Evolutionary conservation across 2,797 vertebrate species (phyloP), one percentile per base, ranked within the genome.

Genomic region (Buphagus erythrorhynchus): DNA sequence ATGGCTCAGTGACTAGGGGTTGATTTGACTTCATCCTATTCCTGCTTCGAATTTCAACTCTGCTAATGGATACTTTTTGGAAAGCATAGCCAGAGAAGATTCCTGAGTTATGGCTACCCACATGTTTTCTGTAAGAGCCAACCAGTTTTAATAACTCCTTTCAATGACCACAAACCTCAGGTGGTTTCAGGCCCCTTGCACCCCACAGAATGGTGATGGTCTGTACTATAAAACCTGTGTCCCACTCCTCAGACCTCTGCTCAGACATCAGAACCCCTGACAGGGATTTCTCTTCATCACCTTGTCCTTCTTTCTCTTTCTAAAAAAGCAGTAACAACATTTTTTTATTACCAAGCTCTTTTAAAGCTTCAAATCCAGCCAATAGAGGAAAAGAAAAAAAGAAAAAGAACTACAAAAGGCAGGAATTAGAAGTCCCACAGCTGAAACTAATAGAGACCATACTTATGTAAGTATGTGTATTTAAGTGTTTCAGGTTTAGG

Each of bases 381-480:
- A 90, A 66, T 0, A 59, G 45, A 49, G 58, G 16, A 67, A 76
- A 69, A 88, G 8, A 69, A 79, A 36, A 48, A 49, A 28, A 49
- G 10, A 29, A 46, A 42, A 54, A 69, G 26, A 36, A 20, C 83
- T 67, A 73, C 54, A 66, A 88, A 78, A 94, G 71, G 72, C 61
- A 54, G 35, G 43, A 55, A 33, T 78, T 35, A 20, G 29, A 85
- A 87, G 38, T 68, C 68, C 49, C 45, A 78, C 0, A 29, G 55
- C 81, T 96, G 86, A 80, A 95, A 91, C 35, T 88, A 95, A 92
- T 84, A 65, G 46, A 89, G 63, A 66, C 69, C 72, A 63, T 17
- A 66, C 89, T 92, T 71, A 75, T 13, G 6, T n/a, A 66, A 94
- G 90, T 43, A 66, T 71, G 72, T 46, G 46, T 71, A 43, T 67